These are phyloP conservation scores for Calameuta pallipes DNA, from an alignment of 2,888 invertebrate genomes.

Conservation along the genomic window DNA sequence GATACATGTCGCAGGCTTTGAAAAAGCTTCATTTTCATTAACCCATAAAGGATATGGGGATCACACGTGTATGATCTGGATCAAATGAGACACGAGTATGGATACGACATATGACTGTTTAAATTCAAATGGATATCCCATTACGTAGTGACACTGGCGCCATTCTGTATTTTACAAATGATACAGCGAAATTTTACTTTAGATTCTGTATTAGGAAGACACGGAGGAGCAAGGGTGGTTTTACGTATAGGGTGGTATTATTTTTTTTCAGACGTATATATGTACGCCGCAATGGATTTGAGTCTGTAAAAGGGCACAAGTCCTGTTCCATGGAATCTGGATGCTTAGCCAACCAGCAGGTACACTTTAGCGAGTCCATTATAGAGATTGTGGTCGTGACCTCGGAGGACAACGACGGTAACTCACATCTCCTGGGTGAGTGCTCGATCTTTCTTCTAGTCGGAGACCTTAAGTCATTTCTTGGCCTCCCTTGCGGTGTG, in stretches of 20 bases:
- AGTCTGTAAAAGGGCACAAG: background rate
- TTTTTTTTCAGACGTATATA: background rate
- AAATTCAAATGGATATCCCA: background rate
- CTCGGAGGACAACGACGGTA: conserved; percentile 38
- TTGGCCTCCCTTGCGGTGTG: conserved; percentile 12
- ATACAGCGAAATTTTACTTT: background rate
- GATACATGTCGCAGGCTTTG: background rate
- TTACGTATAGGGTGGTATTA: background rate
- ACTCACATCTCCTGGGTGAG: conserved; percentile 35
- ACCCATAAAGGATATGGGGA: background rate
- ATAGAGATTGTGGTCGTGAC: conserved; percentile 62
- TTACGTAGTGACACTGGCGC: background rate
- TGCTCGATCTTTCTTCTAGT: conserved; percentile 38
- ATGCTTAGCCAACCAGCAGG: conserved; percentile 17
- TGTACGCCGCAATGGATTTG: background rate
- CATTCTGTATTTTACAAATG: background rate
- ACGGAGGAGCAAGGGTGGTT: background rate
- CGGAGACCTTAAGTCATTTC: conserved; percentile 26
- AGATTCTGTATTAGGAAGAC: background rate
- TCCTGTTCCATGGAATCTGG: background rate
- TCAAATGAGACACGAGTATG: background rate
- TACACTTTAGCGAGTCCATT: conserved; percentile 62
- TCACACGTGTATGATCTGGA: background rate
- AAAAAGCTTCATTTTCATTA: background rate
- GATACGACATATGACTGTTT: background rate